phyloP scores from a whole-genome alignment of 1,140 invertebrate genomes.

The Probaryconus sp. region DNA sequence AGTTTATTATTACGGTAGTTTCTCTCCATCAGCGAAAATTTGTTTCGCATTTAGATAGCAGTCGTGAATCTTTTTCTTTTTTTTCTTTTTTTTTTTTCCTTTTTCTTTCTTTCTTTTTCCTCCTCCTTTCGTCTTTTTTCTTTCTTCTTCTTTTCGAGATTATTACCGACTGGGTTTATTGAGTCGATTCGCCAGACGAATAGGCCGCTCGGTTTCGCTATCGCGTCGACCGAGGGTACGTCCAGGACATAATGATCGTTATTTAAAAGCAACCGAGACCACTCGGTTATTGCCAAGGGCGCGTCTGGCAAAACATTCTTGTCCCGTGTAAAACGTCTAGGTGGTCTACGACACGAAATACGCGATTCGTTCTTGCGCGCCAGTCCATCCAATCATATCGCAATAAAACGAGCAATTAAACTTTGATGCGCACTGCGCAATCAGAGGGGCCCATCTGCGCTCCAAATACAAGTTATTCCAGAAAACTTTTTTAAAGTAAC shows the following conservation, averaged over 20 bases:
- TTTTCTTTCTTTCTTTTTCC: too few relatives aligned
- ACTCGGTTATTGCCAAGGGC: slow-evolving; percentile 49
- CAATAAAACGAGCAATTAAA: slow-evolving; percentile 55
- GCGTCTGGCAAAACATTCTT: slow-evolving; percentile 56
- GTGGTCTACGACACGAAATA: slow-evolving; percentile 56
- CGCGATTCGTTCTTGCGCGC: slow-evolving; percentile 38
- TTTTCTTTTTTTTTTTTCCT: too few relatives aligned
- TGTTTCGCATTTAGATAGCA: slow-evolving; percentile 14
- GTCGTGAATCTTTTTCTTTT: slow-evolving; percentile 11
- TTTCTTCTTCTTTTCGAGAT: neutral
- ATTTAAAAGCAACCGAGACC: slow-evolving; percentile 59
- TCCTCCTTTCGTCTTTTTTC: too few relatives aligned
- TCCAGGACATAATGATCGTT: slow-evolving; percentile 57
- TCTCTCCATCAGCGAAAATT: slow-evolving; percentile 7
- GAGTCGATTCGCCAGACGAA: slow-evolving; percentile 40
- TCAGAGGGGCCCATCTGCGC: neutral
- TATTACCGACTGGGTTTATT: slow-evolving; percentile 26
- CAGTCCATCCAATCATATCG: slow-evolving; percentile 31
- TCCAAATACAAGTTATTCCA: slow-evolving; percentile 28
- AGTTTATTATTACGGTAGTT: neutral
- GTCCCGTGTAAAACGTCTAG: slow-evolving; percentile 57
- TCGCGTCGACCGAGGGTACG: slow-evolving; percentile 31
- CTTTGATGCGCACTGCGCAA: slow-evolving; percentile 34
- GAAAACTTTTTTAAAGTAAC: slow-evolving; percentile 15
- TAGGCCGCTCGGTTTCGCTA: slow-evolving; percentile 28